Conservation (phyloP, 2,888 invertebrate genomes). For the Cephus runcator region DNA sequence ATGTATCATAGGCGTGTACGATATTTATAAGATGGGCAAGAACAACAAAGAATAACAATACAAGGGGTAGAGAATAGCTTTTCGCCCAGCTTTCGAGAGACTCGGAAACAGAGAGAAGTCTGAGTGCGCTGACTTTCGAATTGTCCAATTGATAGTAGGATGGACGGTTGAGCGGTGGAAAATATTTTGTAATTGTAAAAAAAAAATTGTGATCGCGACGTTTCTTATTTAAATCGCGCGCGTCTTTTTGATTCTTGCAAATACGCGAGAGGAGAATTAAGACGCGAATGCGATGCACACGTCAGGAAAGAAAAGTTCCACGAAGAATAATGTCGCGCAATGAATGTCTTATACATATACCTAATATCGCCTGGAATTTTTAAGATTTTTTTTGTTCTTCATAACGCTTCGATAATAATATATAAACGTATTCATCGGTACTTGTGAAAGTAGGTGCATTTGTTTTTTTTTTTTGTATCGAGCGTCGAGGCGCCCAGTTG, state of each 20-base stretch:
- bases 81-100: neutral
- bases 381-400: constrained; percentile 34
- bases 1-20: constrained; percentile 42
- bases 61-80: neutral
- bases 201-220: constrained; percentile 12
- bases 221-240: constrained; percentile 11
- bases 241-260: constrained; percentile 10
- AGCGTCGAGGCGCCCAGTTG: neutral
- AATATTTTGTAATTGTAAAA: constrained; percentile 43
- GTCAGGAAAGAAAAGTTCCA: constrained; percentile 15
- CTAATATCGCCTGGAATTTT: constrained; percentile 32
- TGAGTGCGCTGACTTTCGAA: neutral
- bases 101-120: neutral
- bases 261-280: constrained; percentile 4
- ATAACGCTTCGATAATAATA: constrained; percentile 25
- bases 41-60: neutral
- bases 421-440: constrained; percentile 9
- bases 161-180: constrained; percentile 15
- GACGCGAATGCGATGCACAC: constrained; percentile 13
- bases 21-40: constrained; percentile 28
- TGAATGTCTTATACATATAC: constrained; percentile 32
- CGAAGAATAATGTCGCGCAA: constrained; percentile 21
- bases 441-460: constrained; percentile 3
- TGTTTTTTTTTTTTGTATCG: constrained; percentile 1
- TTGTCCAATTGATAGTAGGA: neutral